These are phyloP conservation scores for Ardeotis arabs DNA, from an alignment of 2,113 vertebrate genomes.

Conservation along the genomic window DNA sequence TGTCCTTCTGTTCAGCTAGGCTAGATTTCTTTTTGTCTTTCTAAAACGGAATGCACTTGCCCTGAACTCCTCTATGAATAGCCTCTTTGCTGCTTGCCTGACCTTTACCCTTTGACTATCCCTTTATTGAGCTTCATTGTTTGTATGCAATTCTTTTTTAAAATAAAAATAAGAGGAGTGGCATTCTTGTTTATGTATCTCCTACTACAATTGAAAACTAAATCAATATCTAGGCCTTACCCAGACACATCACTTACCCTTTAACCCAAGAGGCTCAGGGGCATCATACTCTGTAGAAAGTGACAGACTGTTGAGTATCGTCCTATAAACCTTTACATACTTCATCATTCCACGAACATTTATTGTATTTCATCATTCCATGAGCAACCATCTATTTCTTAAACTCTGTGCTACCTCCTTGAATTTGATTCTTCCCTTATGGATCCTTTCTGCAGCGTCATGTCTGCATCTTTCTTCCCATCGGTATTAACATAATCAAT, in stretches of 20 bases:
- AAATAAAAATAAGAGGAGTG: background rate
- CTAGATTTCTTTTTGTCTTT: background rate
- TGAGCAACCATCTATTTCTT: background rate
- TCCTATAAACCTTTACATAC: background rate
- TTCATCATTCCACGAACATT: background rate
- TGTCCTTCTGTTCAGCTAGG: background rate
- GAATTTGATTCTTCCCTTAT: background rate
- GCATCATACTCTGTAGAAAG: background rate
- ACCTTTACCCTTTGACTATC: background rate
- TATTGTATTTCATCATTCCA: background rate
- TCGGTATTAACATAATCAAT: slow-evolving; percentile 10
- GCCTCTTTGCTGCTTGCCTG: background rate
- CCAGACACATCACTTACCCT: background rate
- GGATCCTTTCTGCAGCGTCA: background rate
- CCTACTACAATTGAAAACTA: background rate
- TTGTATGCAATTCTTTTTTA: background rate
- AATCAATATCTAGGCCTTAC: background rate
- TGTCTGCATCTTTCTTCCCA: background rate
- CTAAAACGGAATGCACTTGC: background rate
- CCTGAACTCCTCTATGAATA: background rate
- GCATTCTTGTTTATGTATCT: background rate
- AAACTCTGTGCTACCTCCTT: background rate
- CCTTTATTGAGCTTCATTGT: background rate
- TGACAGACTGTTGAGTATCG: background rate
- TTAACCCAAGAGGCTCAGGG: background rate